Conservation (phyloP, 2,113 vertebrate species). For the Phrynocephalus versicolor region DNA sequence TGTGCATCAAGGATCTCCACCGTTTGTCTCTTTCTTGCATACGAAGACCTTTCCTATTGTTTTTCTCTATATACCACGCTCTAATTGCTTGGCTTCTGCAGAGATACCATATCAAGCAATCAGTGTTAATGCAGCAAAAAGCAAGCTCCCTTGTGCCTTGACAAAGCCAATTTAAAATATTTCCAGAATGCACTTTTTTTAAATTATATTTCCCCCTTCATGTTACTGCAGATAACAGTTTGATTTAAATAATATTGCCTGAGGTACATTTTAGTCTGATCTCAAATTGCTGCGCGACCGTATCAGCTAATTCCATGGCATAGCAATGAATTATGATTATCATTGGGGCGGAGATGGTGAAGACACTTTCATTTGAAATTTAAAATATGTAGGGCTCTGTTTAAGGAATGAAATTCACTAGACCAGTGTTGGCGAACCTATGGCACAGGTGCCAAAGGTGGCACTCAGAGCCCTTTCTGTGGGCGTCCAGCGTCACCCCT, state of each 20-base stretch:
- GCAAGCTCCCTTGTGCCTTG: constrained; percentile 38
- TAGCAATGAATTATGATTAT: constrained; percentile 58
- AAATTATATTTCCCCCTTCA: constrained; percentile 52
- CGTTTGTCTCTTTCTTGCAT: constrained; percentile 38
- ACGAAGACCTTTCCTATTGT: not conserved
- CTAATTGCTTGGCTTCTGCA: constrained; percentile 49
- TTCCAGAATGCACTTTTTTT: constrained; percentile 48
- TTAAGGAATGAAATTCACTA: not conserved
- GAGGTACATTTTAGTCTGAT: constrained; percentile 42
- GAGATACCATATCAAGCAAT: constrained; percentile 47
- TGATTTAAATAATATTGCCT: constrained; percentile 63
- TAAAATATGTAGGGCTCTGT: constrained; percentile 42
- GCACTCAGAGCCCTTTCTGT: no score
- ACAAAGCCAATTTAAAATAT: constrained; percentile 57
- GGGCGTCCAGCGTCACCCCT: no score
- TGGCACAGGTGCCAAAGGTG: no score
- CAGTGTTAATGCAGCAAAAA: constrained; percentile 56
- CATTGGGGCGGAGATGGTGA: not conserved
- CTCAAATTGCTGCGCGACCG: constrained; percentile 47
- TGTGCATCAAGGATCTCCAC: constrained; percentile 17
- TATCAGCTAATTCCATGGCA: constrained; percentile 52
- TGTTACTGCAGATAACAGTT: constrained; percentile 68
- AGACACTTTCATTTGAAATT: constrained; percentile 48
- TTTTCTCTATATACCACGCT: not conserved
- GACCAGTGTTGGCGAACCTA: no score